A percentile compares a stretch with the other conserved stretches of the same genome.
Evolutionary conservation across 2,888 invertebrate genomes (phyloP).

Genomic region (Hyles lineata): DNA sequence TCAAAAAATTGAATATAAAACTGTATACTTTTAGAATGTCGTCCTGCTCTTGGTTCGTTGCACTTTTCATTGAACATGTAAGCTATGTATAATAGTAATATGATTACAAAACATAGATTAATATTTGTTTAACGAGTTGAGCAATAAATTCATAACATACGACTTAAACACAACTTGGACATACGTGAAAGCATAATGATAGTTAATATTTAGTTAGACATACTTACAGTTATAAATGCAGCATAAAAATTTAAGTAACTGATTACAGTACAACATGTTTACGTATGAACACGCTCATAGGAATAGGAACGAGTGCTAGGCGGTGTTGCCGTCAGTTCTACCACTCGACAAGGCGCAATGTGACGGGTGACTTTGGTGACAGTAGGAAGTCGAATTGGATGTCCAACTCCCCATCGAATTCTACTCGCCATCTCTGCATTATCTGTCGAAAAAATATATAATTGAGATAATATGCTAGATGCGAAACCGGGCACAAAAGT

Average conservation of each 20-base stretch:
- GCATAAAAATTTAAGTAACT: conserved; percentile 23
- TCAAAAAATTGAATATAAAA: background rate
- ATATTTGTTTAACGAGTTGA: conserved; percentile 16
- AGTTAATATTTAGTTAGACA: background rate
- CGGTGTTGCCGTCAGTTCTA: conserved; percentile 42
- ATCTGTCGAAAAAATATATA: conserved; percentile 78
- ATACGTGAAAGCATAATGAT: conserved; percentile 21
- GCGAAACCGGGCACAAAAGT: too few species aligned
- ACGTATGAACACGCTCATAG: conserved; percentile 20
- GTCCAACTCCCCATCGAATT: conserved; percentile 88
- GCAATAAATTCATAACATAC: conserved; percentile 22
- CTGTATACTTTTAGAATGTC: background rate
- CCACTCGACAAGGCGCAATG: conserved; percentile 87
- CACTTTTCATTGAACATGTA: conserved; percentile 5
- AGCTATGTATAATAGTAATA: conserved; percentile 14
- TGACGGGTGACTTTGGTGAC: conserved; percentile 90
- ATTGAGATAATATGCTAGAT: background rate
- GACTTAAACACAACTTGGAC: conserved; percentile 20
- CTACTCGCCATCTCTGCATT: conserved; percentile 88
- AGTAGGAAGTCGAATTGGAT: conserved; percentile 93
- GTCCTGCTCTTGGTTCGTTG: background rate
- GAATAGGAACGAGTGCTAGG: conserved; percentile 12
- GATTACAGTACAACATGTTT: conserved; percentile 22
- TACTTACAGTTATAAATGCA: conserved; percentile 21
- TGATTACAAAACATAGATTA: conserved; percentile 21